Conservation (phyloP, 2,797 vertebrate genomes). For the Antrozous pallidus region DNA sequence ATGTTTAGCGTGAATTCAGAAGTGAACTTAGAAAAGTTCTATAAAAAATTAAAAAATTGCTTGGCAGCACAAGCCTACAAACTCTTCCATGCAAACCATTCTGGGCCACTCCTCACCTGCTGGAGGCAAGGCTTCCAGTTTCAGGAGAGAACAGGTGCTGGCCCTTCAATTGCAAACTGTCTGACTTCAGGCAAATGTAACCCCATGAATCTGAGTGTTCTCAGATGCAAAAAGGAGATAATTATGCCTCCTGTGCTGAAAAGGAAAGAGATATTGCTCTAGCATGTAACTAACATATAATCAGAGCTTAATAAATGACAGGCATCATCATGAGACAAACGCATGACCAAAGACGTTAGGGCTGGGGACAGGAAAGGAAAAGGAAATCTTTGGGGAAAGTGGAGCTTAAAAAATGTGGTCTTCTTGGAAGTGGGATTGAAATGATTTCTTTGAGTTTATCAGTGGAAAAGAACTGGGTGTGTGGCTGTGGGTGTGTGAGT, state of each 20-base stretch:
- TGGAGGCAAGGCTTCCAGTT: fast-evolving
- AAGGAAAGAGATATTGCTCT: background rate
- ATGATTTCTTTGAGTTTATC: background rate
- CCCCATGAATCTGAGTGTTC: background rate
- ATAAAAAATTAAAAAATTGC: conserved; percentile 36
- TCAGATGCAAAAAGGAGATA: background rate
- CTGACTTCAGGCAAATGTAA: background rate
- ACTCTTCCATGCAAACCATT: conserved; percentile 34
- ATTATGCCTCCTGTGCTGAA: background rate
- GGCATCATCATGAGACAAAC: background rate
- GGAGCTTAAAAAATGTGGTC: background rate
- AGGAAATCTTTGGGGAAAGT: background rate
- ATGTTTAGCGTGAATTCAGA: conserved; percentile 54
- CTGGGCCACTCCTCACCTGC: background rate
- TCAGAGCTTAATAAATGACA: background rate
- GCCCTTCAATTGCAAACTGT: background rate
- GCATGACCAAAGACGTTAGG: background rate
- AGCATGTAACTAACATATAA: background rate
- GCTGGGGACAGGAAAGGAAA: background rate
- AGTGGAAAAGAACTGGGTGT: background rate
- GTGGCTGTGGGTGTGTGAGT: too few relatives aligned
- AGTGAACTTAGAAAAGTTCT: conserved; percentile 6
- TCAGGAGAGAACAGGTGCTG: background rate
- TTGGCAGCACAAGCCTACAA: conserved; percentile 30
- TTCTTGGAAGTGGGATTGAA: background rate